Evolutionary conservation across 30 jellyfish, hydroid and myxozoan species (phyloP).

Genomic region (Hydractinia symbiolongicarpus): DNA sequence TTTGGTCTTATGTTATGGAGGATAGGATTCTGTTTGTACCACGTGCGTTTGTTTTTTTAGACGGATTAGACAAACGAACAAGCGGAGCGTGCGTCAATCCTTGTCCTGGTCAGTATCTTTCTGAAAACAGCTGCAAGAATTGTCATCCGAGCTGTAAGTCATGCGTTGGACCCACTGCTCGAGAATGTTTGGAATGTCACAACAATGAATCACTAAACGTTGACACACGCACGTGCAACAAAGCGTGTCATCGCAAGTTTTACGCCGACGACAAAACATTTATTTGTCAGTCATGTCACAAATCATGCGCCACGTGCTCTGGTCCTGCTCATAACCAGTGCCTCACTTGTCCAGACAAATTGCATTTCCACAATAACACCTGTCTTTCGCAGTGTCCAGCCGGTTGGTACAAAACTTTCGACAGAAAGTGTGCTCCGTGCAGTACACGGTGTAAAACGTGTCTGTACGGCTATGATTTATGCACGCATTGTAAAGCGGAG

Average conservation of each 20-base stretch:
- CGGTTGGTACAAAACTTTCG: constrained; percentile 39
- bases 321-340: constrained; percentile 58
- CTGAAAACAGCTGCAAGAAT: constrained; percentile 67
- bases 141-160: constrained; percentile 77
- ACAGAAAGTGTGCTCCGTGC: constrained; percentile 62
- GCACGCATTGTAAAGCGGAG: constrained; percentile 65
- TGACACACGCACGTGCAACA: constrained; percentile 56
- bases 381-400: constrained; percentile 37
- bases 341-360: constrained; percentile 57
- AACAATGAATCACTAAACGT: constrained; percentile 45
- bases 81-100: constrained; percentile 74
- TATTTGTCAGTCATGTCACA: constrained; percentile 73
- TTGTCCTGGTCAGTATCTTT: constrained; percentile 68
- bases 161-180: constrained; percentile 68
- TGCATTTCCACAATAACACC: constrained; percentile 27
- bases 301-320: constrained; percentile 68
- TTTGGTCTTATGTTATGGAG: background rate
- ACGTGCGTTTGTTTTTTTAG: constrained; percentile 35
- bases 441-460: constrained; percentile 65
- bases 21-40: background rate
- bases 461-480: constrained; percentile 37
- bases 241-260: constrained; percentile 34
- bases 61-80: constrained; percentile 58
- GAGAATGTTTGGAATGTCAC: constrained; percentile 62
- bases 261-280: constrained; percentile 27